Conservation (phyloP, 2,888 invertebrate genomes). For the Rhogogaster chlorosoma region DNA sequence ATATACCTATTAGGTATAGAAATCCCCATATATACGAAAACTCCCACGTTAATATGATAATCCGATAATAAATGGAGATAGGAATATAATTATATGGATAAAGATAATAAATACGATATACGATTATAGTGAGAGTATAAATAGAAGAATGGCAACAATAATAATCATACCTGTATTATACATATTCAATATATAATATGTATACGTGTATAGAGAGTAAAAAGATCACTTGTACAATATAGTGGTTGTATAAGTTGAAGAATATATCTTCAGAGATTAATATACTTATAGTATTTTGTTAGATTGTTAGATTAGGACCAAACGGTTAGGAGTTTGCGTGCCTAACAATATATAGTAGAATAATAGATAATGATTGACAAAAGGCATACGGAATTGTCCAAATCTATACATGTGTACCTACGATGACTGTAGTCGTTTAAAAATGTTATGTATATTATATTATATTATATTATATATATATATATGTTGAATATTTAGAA, state of each 20-base stretch:
- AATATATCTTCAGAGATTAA: neutral
- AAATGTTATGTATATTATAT: constrained; percentile 54
- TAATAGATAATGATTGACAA: constrained; percentile 1
- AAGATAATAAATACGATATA: constrained; percentile 18
- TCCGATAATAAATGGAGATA: neutral
- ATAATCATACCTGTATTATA: neutral
- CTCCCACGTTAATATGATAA: neutral
- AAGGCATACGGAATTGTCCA: constrained; percentile 44
- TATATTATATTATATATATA: constrained; percentile 45
- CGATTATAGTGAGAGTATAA: constrained; percentile 32
- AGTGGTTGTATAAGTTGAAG: neutral
- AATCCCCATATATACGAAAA: neutral
- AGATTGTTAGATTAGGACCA: constrained; percentile 10
- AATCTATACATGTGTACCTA: constrained; percentile 20
- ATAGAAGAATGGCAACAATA: constrained; percentile 20
- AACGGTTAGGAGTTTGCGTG: constrained; percentile 7
- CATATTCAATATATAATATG: neutral
- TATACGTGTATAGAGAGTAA: constrained; percentile 18
- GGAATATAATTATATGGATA: neutral
- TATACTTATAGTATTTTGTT: constrained; percentile 10
- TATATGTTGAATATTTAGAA: constrained; percentile 46
- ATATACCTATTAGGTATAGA: neutral
- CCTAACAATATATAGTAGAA: neutral
- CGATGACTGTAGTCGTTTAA: constrained; percentile 15
- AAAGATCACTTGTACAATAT: neutral